Evolutionary conservation across 1,140 invertebrate species (phyloP), one percentile per base, ranked within the genome.

Genomic region (Sweltsa coloradensis): DNA sequence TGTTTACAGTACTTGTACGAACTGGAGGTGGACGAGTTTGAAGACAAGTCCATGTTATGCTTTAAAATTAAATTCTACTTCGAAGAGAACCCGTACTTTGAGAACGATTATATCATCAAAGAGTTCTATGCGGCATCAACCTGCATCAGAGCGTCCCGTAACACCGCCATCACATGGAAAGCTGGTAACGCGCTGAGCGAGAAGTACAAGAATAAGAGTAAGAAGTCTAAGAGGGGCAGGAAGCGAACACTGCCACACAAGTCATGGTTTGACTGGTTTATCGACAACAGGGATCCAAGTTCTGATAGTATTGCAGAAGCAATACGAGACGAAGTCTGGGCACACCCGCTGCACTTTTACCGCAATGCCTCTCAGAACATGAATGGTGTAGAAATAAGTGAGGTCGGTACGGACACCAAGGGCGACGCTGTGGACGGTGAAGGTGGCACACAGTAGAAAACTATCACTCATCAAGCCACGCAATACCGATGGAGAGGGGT

Each of bases 31-130:
- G 84, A 91, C 62, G 88, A 92, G 60, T 89, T 87, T 61, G 88
- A 90, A 59, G 86, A 93, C 60, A 90, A 89, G n/a, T n/a, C n/a
- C 50, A 88, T 89, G 63, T 87, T 83, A 45, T 89, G 89, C 5
- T 92, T 87, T 67, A 72, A 78, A 62, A 84, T 86, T 60, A 81
- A 83, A 61, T 84, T 88, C 58, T 70, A 77, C 52, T 88, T 89
- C 66, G 80, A 85, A 54, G 74, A 78, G 59, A 89, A 92, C 67
- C 83, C 85, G 19, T 91, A 82, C 60, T 90, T 91, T 66, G 79
- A 85, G 53, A 91, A 91, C 66, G 71, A 78, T 40, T 71, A 83
- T 25, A 71, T 89, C 45, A 78, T 76, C 43, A 89, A 89, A 70
- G 85, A 87, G 67, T 88, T 86, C 64, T 81, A 84, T 56, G 63